Conservation (phyloP, 2,888 invertebrate genomes). For the Rhingia rostrata region DNA sequence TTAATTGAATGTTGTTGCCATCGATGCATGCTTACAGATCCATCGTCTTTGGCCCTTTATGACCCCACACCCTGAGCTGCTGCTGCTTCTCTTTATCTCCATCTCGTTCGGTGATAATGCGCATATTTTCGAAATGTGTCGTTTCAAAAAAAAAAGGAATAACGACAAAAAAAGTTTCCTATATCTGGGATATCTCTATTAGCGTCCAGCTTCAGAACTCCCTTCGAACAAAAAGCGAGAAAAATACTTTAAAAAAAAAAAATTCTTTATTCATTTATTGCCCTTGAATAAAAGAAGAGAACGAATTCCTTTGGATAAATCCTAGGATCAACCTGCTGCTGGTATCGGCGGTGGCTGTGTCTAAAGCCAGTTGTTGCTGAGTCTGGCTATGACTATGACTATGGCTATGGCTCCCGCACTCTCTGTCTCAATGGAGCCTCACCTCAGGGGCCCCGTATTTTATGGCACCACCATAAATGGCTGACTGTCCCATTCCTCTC, state of each 20-base stretch:
- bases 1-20: constrained; percentile 68
- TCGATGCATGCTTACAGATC: constrained; percentile 52
- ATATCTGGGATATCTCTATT: constrained; percentile 66
- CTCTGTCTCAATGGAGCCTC: constrained; percentile 67
- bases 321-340: constrained; percentile 58
- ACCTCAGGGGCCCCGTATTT: constrained; percentile 63
- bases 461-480: constrained; percentile 68
- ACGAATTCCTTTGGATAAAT: constrained; percentile 53
- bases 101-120: constrained; percentile 45
- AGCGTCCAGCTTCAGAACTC: constrained; percentile 62
- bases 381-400: neutral
- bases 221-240: constrained; percentile 46
- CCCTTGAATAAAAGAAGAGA: constrained; percentile 15
- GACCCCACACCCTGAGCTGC: constrained; percentile 16
- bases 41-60: constrained; percentile 41
- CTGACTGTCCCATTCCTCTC: constrained; percentile 43
- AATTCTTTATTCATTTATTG: constrained; percentile 73
- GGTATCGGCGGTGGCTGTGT: constrained; percentile 35
- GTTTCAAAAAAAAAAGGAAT: constrained; percentile 16
- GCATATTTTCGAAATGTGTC: constrained; percentile 63
- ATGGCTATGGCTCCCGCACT: constrained; percentile 49
- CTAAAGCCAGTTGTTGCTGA: constrained; percentile 58
- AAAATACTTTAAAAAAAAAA: constrained; percentile 28
- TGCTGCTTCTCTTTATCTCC: constrained; percentile 1
- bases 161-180: constrained; percentile 10